A percentile compares a stretch with the other conserved stretches of the same genome.
Conservation (phyloP, 2,797 vertebrate genomes). For the Halcyon chelicuti region DNA sequence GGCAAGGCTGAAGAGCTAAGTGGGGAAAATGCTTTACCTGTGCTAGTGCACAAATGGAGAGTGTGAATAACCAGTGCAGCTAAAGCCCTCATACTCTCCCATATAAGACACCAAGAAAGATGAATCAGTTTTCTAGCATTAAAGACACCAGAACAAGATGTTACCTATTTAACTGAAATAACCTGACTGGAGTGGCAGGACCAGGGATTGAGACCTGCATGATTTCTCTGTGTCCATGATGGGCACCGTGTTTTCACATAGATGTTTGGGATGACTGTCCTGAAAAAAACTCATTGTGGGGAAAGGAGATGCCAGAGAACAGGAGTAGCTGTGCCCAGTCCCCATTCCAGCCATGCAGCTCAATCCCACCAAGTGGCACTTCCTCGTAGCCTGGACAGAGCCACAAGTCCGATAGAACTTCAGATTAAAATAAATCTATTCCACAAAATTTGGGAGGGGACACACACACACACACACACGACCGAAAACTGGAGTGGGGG, state of each 20-base stretch:
- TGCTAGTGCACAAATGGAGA: slow-evolving; percentile 12
- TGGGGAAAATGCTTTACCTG: slow-evolving; percentile 10
- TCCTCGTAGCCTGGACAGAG: neutral
- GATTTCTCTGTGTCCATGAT: neutral
- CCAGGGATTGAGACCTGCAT: neutral
- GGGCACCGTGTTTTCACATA: neutral
- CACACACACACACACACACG: too few relatives aligned
- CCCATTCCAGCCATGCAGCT: rapidly evolving
- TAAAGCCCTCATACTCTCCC: neutral
- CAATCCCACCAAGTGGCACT: neutral
- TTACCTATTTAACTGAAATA: slow-evolving; percentile 13
- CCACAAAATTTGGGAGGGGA: neutral
- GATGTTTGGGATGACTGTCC: neutral
- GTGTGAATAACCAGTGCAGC: neutral
- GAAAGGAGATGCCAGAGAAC: neutral
- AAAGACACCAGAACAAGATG: neutral
- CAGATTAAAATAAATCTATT: neutral
- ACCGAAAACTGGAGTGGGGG: neutral
- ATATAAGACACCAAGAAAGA: neutral
- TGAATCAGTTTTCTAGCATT: neutral
- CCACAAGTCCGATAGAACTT: neutral
- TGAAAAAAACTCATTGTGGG: neutral
- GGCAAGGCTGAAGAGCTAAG: neutral
- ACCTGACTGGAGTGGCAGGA: neutral
- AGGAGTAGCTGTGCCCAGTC: neutral